Evolutionary conservation across 2,888 invertebrate species (phyloP).

Genomic region (Hirtodrosophila cameraria): DNA sequence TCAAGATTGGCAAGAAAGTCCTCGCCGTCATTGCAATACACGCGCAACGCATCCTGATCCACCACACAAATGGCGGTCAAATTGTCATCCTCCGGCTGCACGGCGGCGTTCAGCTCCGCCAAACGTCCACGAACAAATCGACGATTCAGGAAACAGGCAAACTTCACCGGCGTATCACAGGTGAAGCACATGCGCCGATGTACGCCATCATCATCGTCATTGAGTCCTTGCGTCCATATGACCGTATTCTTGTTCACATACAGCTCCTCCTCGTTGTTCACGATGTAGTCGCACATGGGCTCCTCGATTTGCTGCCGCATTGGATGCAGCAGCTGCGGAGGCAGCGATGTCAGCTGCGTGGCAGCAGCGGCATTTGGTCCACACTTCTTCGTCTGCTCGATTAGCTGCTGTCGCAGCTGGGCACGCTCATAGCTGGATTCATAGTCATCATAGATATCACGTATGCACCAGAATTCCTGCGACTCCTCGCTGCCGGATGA

Average conservation of each 20-base stretch:
- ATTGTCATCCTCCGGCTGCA: constrained; percentile 52
- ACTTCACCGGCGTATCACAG: constrained; percentile 91
- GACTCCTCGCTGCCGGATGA: constrained; percentile 85
- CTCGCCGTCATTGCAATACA: constrained; percentile 91
- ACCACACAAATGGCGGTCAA: constrained; percentile 82
- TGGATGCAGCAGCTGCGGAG: constrained; percentile 42
- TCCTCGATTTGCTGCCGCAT: constrained; percentile 44
- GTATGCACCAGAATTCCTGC: constrained; percentile 86
- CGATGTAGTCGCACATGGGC: constrained; percentile 81
- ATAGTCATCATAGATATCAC: constrained; percentile 86
- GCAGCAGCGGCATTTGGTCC: constrained; percentile 54
- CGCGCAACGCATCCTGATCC: constrained; percentile 90
- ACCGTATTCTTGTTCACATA: constrained; percentile 94
- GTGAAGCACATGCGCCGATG: constrained; percentile 88
- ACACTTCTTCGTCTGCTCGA: constrained; percentile 63
- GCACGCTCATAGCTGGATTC: constrained; percentile 60
- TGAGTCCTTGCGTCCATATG: constrained; percentile 87
- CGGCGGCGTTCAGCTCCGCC: constrained; percentile 48
- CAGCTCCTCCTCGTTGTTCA: constrained; percentile 92
- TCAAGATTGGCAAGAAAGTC: constrained; percentile 93
- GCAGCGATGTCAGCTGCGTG: constrained; percentile 57
- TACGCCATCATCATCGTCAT: constrained; percentile 64
- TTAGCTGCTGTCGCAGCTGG: constrained; percentile 54
- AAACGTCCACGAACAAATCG: constrained; percentile 84
- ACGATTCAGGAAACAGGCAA: constrained; percentile 90